phyloP scores from a whole-genome alignment of 2,888 invertebrate genomes.

The Patella pellucida region DNA sequence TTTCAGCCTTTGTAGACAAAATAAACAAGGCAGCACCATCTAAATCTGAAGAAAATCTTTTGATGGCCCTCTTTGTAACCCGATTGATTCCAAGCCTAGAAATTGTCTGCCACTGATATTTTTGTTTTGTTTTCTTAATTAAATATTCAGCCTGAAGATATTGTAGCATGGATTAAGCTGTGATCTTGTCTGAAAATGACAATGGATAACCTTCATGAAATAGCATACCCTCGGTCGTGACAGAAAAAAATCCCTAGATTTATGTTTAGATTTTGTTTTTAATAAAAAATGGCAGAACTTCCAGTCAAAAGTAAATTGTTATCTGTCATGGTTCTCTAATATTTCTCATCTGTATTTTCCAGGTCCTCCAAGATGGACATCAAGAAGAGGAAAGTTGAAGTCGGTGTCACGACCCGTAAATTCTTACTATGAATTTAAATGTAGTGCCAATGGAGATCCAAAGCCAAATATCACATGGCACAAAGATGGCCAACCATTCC shows the following conservation, averaged over 20 bases:
- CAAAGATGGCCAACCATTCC: slow-evolving; percentile 40
- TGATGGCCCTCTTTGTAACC: too few species aligned
- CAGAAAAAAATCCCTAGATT: too few species aligned
- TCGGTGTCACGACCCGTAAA: slow-evolving; percentile 44
- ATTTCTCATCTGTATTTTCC: slow-evolving; percentile 22
- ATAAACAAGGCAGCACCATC: too few species aligned
- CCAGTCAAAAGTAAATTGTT: neutral
- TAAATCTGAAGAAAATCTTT: too few species aligned
- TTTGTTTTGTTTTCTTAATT: neutral
- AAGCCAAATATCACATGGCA: slow-evolving; percentile 55
- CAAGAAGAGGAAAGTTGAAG: slow-evolving; percentile 28
- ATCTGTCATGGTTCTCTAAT: neutral
- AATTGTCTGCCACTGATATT: neutral
- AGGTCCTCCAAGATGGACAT: slow-evolving; percentile 48
- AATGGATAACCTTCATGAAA: too few species aligned
- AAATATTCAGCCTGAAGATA: neutral
- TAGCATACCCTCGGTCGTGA: too few species aligned
- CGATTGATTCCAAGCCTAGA: too few species aligned
- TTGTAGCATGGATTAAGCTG: too few species aligned
- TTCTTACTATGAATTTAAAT: slow-evolving; percentile 46
- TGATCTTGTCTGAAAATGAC: too few species aligned
- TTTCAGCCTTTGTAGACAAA: too few species aligned
- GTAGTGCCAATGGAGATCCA: slow-evolving; percentile 53
- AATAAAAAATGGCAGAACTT: neutral
- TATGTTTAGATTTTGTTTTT: too few species aligned